These are phyloP conservation scores for Oncorhynchus masou DNA, from an alignment of 2,113 vertebrate species.

Conservation along the genomic window DNA sequence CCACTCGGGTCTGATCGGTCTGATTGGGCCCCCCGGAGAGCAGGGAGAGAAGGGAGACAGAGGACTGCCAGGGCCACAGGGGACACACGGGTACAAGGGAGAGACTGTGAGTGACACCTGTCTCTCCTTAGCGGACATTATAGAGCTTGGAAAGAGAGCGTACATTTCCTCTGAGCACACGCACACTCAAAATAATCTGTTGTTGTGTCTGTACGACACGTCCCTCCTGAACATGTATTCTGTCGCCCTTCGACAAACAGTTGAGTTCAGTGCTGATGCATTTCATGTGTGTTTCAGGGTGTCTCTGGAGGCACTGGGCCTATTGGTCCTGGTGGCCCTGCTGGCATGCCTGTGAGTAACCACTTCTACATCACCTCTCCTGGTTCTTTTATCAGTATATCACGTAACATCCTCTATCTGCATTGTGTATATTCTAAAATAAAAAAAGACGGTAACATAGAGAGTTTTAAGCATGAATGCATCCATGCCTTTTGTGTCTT, in stretches of 20 bases:
- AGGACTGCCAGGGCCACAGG: constrained; percentile 90
- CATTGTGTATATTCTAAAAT: too few species aligned
- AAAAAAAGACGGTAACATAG: too few species aligned
- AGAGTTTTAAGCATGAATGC: too few species aligned
- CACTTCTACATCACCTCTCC: not conserved
- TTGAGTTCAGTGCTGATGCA: too few species aligned
- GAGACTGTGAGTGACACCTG: constrained; percentile 78
- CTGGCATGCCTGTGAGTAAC: constrained; percentile 86
- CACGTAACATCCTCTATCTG: too few species aligned
- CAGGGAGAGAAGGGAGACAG: constrained; percentile 97
- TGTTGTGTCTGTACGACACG: too few species aligned
- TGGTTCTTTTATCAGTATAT: too few species aligned
- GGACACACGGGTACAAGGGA: constrained; percentile 86
- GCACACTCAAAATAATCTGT: too few species aligned
- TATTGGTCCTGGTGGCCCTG: constrained; percentile 85
- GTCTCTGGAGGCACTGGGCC: constrained; percentile 68
- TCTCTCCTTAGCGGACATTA: not conserved
- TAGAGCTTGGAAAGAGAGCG: not conserved
- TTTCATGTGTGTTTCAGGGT: constrained; percentile 64
- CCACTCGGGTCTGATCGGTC: constrained; percentile 94
- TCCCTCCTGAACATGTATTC: too few species aligned
- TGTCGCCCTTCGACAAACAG: too few species aligned
- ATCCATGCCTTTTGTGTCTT: too few species aligned
- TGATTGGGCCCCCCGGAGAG: constrained; percentile 93
- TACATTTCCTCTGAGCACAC: too few species aligned